Conservation (phyloP, 2,888 invertebrate genomes). For the Drosophila longiperda region DNA sequence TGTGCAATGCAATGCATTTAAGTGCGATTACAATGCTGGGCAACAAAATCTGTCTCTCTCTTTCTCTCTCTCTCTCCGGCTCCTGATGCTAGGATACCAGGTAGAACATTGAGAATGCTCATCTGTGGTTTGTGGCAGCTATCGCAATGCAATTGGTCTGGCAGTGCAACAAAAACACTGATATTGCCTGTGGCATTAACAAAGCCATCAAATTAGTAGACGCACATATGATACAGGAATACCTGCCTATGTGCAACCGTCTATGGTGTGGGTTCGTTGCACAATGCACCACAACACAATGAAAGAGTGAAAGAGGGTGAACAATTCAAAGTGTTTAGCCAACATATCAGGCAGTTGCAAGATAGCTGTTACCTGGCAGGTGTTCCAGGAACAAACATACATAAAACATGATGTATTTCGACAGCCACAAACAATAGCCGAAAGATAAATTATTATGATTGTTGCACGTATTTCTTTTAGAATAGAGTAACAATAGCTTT, state of each 20-base stretch:
- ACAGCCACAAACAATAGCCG: not conserved
- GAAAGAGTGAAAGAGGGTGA: constrained; percentile 1
- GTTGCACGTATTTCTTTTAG: not conserved
- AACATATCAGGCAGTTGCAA: constrained; percentile 31
- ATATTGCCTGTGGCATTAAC: constrained; percentile 56
- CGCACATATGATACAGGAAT: constrained; percentile 48
- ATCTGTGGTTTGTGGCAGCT: constrained; percentile 35
- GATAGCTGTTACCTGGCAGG: constrained; percentile 50
- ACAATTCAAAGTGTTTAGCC: constrained; percentile 13
- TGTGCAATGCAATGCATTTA: constrained; percentile 42
- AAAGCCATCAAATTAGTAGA: constrained; percentile 77
- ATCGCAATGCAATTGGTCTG: constrained; percentile 20
- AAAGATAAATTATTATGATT: constrained; percentile 14
- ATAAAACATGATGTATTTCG: constrained; percentile 6
- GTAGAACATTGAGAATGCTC: constrained; percentile 28
- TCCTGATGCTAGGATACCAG: constrained; percentile 2
- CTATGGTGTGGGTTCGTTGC: constrained; percentile 21
- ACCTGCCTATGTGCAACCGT: constrained; percentile 5
- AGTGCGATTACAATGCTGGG: constrained; percentile 49
- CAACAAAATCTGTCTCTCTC: constrained; percentile 6
- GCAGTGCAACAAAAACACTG: constrained; percentile 24
- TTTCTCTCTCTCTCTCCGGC: not conserved
- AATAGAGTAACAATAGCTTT: not conserved
- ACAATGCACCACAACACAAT: constrained; percentile 55
- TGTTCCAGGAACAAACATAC: not conserved